Conservation (phyloP, 2,113 vertebrate species). For the Helogale parvula region DNA sequence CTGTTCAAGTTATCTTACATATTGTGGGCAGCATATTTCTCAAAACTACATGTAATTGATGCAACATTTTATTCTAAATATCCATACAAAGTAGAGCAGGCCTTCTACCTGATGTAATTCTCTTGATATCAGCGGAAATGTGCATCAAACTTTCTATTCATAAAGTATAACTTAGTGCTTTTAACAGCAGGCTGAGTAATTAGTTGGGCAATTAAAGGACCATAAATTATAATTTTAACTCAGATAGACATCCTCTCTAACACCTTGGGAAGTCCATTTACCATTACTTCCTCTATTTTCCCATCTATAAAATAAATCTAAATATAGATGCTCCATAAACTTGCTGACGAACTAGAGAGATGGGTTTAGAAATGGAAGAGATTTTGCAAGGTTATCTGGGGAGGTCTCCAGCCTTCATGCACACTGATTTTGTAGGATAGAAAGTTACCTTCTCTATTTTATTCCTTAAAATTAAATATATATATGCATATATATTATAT, state of each 20-base stretch:
- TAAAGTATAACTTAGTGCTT: conserved; percentile 76
- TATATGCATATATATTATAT: background rate
- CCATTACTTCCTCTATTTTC: conserved; percentile 65
- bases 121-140: conserved; percentile 69
- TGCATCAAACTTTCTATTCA: conserved; percentile 74
- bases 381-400: conserved; percentile 29
- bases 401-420: background rate
- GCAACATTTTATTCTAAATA: conserved; percentile 49
- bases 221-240: conserved; percentile 75
- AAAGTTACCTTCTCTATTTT: background rate
- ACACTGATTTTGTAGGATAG: conserved; percentile 15
- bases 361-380: background rate
- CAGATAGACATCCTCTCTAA: conserved; percentile 68
- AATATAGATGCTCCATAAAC: conserved; percentile 62
- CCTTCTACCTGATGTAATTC: conserved; percentile 65
- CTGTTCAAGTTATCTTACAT: background rate
- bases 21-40: conserved; percentile 50
- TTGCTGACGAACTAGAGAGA: conserved; percentile 41
- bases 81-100: conserved; percentile 37
- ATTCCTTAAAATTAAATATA: background rate
- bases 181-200: conserved; percentile 77
- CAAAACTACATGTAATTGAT: conserved; percentile 45
- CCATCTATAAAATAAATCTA: conserved; percentile 63
- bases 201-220: conserved; percentile 75
- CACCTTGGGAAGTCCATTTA: conserved; percentile 77